Evolutionary conservation across 2,888 invertebrate genomes (phyloP).

Genomic region (Eumerus sabulonum): DNA sequence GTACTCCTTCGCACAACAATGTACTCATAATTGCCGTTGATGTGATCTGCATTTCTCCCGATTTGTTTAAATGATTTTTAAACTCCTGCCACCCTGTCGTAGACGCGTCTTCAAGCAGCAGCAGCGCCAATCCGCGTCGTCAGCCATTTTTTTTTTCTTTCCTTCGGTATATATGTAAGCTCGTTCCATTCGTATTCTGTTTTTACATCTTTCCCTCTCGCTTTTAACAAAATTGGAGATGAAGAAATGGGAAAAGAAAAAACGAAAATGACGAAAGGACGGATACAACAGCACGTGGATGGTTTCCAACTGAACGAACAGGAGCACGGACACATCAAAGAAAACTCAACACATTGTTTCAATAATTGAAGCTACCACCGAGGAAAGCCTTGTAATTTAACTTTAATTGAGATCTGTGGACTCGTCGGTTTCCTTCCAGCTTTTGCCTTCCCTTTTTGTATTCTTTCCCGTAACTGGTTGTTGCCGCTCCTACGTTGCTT

Average conservation of each 20-base stretch:
- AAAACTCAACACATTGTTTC: conserved; percentile 58
- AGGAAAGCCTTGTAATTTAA: conserved; percentile 59
- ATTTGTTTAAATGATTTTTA: no score
- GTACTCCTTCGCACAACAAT: no score
- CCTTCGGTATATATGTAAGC: neutral
- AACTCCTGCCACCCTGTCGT: no score
- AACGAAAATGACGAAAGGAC: neutral
- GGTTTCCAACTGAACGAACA: conserved; percentile 45
- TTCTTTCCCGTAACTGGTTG: neutral
- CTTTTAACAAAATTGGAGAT: no score
- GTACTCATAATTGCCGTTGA: no score
- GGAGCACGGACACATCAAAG: conserved; percentile 51
- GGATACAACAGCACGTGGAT: conserved; percentile 22
- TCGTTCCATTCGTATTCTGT: neutral
- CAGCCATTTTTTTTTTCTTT: neutral
- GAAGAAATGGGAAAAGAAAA: neutral
- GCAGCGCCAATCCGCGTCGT: no score
- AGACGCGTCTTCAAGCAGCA: no score
- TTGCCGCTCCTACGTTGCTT: neutral
- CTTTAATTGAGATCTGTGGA: conserved; percentile 64
- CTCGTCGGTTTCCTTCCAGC: conserved; percentile 30
- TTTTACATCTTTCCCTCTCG: neutral
- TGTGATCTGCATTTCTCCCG: no score
- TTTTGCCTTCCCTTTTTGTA: conserved; percentile 3
- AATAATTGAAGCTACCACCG: conserved; percentile 54